These are phyloP conservation scores for Ginglymostoma cirratum DNA, from an alignment of 2,113 vertebrate genomes.

Conservation along the genomic window DNA sequence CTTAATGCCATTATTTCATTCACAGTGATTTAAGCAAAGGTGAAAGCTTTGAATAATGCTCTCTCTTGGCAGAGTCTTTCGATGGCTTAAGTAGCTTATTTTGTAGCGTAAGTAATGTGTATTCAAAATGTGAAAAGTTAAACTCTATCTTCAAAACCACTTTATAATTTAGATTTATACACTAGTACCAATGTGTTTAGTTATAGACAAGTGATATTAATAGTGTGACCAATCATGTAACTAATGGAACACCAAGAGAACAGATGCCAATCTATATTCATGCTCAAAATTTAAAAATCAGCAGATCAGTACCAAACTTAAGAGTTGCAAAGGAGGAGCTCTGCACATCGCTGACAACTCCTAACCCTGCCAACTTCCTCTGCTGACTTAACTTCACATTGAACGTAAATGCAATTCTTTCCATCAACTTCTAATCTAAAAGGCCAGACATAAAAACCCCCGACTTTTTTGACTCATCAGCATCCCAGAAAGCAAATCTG, in stretches of 20 bases:
- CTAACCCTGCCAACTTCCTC: not conserved
- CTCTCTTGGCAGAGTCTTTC: not conserved
- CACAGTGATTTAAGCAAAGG: not conserved
- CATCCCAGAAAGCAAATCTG: not conserved
- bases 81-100: not conserved
- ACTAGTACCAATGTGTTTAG: not conserved
- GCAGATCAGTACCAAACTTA: not conserved
- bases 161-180: not conserved
- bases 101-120: not conserved
- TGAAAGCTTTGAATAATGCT: not conserved
- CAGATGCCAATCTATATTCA: not conserved
- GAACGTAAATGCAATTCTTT: not conserved
- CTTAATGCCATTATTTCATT: not conserved
- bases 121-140: not conserved
- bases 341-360: not conserved
- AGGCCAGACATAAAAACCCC: not conserved
- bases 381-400: not conserved
- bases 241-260: not conserved
- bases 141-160: not conserved
- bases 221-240: not conserved
- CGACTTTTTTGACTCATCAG: not conserved
- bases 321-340: not conserved
- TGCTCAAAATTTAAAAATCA: not conserved
- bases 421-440: not conserved
- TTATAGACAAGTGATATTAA: not conserved